Base-by-base conservation (phyloP, 1,140 invertebrate species). In the Polyergus mexicanus region DNA sequence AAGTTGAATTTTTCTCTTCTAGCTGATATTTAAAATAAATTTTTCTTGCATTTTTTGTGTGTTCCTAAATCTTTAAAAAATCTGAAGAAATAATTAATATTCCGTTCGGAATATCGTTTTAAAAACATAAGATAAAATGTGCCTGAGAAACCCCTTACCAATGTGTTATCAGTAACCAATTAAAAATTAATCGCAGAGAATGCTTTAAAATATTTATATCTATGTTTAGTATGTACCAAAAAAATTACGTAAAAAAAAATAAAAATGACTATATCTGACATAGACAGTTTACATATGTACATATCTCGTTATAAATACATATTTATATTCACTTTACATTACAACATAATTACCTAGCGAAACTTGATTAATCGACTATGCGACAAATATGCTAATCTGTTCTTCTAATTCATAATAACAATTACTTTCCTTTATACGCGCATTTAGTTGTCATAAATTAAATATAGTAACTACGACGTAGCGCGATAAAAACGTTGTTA, bases 391-490 rank as follows among this genome's bases (percentile, higher is more conserved):
- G 56, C 3, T n/a, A 8, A n/a, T 47, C 6, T 7, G 35, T 13
- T n/a, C 25, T 60, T 76, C 22, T 62, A 4, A 63, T n/a, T 63
- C 6, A 16, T 76, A 78, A 22, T 28, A 35, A 66, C 28, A 22
- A 54, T 66, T 54, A 66, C 6, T 66, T 51, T 51, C n/a, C 11
- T 58, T 10, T 77, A 16, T 25, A 51, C 4, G 0, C 13, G n/a
- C n/a, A 54, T 80, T 11, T 68, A 19, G 10, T 66, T 51, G 51
- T 41, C n/a, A 47, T 63, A 66, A 35, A 51, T 63, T 76, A 63
- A 3, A 76, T 76, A 19, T 19, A 56, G 32, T 56, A 72, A 16
- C 7, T 74, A 58, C 22, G 68, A 69, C 77, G 35, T 35, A 80
- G 56, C 32, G 16, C n/a, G n/a, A 5, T 19, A 72, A 28, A 44